Evolutionary conservation across 2,113 vertebrate species (phyloP).

Genomic region (Steatornis caripensis): DNA sequence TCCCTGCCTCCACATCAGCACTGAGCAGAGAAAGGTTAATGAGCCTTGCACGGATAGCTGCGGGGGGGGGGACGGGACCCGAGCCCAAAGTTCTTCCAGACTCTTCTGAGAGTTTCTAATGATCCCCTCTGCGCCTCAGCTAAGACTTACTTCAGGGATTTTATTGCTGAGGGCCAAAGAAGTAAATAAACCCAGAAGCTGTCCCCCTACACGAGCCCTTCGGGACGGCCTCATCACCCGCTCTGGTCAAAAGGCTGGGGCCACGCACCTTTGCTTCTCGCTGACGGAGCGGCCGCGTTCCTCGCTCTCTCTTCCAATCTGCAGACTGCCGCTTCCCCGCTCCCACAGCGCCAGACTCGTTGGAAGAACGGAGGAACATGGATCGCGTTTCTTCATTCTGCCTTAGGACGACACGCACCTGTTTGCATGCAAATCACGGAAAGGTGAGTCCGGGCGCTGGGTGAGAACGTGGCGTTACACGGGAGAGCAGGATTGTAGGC

Average conservation of each 20-base stretch:
- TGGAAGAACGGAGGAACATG: neutral
- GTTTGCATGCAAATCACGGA: rapidly evolving
- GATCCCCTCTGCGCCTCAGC: neutral
- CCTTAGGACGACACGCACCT: rapidly evolving
- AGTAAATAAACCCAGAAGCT: neutral
- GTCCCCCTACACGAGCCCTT: neutral
- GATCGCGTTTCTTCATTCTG: rapidly evolving
- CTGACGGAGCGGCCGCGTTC: rapidly evolving
- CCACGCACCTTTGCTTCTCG: neutral
- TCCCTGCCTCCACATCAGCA: rapidly evolving
- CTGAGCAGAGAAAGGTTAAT: neutral
- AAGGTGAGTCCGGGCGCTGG: rapidly evolving
- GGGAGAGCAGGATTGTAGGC: too few species aligned
- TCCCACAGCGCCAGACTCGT: rapidly evolving
- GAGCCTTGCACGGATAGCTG: rapidly evolving
- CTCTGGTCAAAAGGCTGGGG: neutral
- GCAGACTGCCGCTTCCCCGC: neutral
- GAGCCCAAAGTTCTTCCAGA: neutral
- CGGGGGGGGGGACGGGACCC: rapidly evolving
- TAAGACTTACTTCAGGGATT: neutral
- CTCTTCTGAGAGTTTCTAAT: neutral
- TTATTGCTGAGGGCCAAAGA: neutral
- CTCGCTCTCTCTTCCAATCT: rapidly evolving
- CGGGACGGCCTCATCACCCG: rapidly evolving
- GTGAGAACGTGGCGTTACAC: rapidly evolving